phyloP scores from a whole-genome alignment of 1,140 invertebrate genomes.

The Drosophila chauvacae region DNA sequence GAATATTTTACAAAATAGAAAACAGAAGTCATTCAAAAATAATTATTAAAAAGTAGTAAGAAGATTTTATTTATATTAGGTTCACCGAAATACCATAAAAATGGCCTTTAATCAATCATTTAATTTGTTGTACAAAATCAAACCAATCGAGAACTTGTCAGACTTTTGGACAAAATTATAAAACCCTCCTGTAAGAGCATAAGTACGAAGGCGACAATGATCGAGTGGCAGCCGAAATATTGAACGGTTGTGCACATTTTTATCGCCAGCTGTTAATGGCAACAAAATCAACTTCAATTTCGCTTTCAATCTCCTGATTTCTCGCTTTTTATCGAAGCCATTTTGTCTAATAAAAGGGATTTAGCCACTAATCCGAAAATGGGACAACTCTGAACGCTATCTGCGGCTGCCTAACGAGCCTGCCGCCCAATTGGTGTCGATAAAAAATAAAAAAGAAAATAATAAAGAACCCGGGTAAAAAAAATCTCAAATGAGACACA shows the following conservation, averaged over 20 bases:
- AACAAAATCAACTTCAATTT: slow-evolving; percentile 80
- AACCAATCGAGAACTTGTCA: not conserved
- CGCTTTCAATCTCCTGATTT: slow-evolving; percentile 40
- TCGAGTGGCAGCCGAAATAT: slow-evolving; percentile 28
- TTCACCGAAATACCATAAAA: not conserved
- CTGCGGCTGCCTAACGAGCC: slow-evolving; percentile 58
- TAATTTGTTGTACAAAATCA: not conserved
- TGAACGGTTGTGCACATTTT: slow-evolving; percentile 23
- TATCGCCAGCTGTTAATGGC: slow-evolving; percentile 65
- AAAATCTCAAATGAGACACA: slow-evolving; percentile 39
- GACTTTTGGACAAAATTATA: not conserved
- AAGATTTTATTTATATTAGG: not conserved
- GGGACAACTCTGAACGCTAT: slow-evolving; percentile 51
- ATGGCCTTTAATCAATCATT: not conserved
- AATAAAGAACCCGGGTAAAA: slow-evolving; percentile 15
- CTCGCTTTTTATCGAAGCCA: slow-evolving; percentile 72
- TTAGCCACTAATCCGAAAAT: slow-evolving; percentile 71
- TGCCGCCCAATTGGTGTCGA: slow-evolving; percentile 50
- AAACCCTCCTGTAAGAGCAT: slow-evolving; percentile 9
- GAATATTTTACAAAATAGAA: too few species aligned
- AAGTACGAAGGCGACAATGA: slow-evolving; percentile 31
- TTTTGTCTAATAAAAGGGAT: slow-evolving; percentile 79
- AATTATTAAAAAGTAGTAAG: too few species aligned
- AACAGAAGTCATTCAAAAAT: too few species aligned
- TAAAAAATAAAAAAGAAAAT: slow-evolving; percentile 18